A percentile compares a stretch with the other conserved stretches of the same genome.
phyloP scores from a whole-genome alignment of 2,113 vertebrate genomes.

The Jaculus jaculus region DNA sequence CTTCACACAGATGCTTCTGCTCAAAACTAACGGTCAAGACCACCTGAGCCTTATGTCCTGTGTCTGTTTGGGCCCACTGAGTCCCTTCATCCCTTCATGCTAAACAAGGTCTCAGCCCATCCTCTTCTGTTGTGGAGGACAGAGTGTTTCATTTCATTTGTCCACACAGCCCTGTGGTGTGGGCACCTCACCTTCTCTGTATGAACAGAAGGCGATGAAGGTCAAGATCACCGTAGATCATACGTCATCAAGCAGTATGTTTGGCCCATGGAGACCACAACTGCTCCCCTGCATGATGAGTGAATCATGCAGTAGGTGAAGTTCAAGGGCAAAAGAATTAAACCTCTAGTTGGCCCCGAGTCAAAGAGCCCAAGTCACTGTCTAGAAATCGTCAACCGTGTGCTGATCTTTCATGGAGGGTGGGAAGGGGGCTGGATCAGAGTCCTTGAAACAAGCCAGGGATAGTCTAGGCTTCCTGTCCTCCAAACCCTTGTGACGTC shows the following conservation, averaged over 20 bases:
- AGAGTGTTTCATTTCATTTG: neutral
- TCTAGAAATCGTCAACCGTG: neutral
- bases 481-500: neutral
- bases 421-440: neutral
- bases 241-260: neutral
- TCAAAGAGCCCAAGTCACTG: neutral
- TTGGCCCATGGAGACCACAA: neutral
- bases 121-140: neutral
- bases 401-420: neutral
- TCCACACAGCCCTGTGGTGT: neutral
- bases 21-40: neutral
- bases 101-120: neutral
- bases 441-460: neutral
- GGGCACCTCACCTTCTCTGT: neutral
- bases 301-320: neutral
- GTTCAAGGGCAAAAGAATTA: neutral
- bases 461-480: neutral
- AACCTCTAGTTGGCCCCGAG: neutral
- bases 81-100: neutral
- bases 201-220: neutral
- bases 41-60: neutral
- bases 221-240: fast-evolving
- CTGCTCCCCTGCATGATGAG: neutral
- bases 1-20: neutral
- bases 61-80: neutral